Evolutionary conservation across 2,888 invertebrate genomes (phyloP), one percentile per base, ranked within the genome.

Genomic region (Protophormia terraenovae): DNA sequence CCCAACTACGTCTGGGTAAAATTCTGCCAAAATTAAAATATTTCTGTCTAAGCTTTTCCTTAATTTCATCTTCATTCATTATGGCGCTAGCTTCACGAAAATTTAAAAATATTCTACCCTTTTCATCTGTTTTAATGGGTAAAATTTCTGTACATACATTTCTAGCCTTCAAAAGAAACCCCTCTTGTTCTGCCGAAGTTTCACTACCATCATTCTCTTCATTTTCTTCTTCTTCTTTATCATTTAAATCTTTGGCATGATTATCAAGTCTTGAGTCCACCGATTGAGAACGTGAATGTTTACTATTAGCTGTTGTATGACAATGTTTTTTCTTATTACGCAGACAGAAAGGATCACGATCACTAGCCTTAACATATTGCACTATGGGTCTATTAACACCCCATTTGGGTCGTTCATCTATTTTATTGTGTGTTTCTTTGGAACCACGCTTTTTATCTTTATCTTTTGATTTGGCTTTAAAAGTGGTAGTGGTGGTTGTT

Each of bases 281-380:
- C 1, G 92, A 92, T 6, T 89, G 90, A 1, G 95, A 94, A 87
- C 95, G 94, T 2, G 90, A 93, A 75, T 95, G 92, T 91, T 96
- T 96, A 2, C 83, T 64, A 53, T 24, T 38, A 76, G 80, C 75
- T 12, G 75, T 64, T 69, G 86, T 95, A 93, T 72, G 86, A 2
- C 84, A 84, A 5, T 89, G 87, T 77, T 88, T 89, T 90, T 95
- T 94, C 91, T 95, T 95, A 84, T 95, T 95, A 16, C 92, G 89
- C 84, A 92, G 86, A 89, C 97, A 97, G 91, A 96, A 95, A 0
- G 97, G 97, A 93, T 97, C 97, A 89, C 97, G 96, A 91, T 97
- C 97, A 89, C 97, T 97, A 92, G 97, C 97, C 90, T 97, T 97
- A 83, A 97, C 94, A 90, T 97, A 97, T 89, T 97, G 95, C 10